phyloP scores from a whole-genome alignment of 2,888 invertebrate genomes.

The Stegana nigrithorax region DNA sequence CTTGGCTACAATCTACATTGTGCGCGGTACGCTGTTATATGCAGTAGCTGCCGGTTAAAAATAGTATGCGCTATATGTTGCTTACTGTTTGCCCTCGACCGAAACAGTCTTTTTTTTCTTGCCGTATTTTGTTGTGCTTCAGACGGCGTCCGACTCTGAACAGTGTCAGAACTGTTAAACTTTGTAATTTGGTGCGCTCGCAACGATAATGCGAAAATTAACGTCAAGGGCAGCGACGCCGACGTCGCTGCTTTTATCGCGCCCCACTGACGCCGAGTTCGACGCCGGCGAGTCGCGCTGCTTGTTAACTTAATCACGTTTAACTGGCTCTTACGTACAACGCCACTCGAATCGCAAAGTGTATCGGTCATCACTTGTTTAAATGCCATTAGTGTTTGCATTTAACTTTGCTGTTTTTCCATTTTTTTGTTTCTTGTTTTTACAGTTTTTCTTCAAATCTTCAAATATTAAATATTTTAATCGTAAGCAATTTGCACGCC shows the following conservation, averaged over 20 bases:
- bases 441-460: constrained; percentile 64
- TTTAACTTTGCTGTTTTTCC: background rate
- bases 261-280: background rate
- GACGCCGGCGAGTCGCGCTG: too few relatives aligned
- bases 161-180: background rate
- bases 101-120: background rate
- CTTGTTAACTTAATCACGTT: too few relatives aligned
- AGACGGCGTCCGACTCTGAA: background rate
- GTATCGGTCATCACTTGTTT: too few relatives aligned
- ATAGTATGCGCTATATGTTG: background rate
- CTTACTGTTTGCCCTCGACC: background rate
- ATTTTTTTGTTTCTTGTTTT: constrained; percentile 14
- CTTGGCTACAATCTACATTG: background rate
- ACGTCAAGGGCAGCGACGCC: background rate
- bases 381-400: too few relatives aligned
- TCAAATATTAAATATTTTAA: constrained; percentile 66
- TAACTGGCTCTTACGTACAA: too few relatives aligned
- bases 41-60: background rate
- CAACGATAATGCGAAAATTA: background rate
- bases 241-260: background rate
- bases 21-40: too few relatives aligned
- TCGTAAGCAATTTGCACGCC: constrained; percentile 64
- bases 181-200: background rate
- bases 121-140: background rate
- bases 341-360: too few relatives aligned